phyloP scores from a whole-genome alignment of 2,888 invertebrate genomes.

The Alloplasta piceator region DNA sequence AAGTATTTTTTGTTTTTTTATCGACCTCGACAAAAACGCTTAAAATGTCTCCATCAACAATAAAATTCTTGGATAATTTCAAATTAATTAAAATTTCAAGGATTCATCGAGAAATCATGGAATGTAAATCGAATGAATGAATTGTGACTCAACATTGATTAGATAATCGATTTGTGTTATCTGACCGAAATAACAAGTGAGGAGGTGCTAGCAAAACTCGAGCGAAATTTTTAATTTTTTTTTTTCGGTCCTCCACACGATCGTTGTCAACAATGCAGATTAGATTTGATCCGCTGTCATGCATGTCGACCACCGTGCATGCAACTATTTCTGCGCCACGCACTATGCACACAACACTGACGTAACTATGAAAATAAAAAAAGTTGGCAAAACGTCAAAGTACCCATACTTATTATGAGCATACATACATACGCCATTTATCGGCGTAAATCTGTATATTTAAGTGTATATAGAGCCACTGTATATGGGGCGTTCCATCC shows the following conservation, averaged over 20 bases:
- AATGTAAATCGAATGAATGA: too few relatives aligned
- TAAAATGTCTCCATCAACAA: too few relatives aligned
- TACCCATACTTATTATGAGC: slow-evolving; percentile 4
- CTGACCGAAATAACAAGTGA: neutral
- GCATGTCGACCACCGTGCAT: slow-evolving; percentile 30
- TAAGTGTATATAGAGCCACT: neutral
- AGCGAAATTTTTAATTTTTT: slow-evolving; percentile 27
- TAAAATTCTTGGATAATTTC: too few relatives aligned
- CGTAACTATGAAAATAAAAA: slow-evolving; percentile 35
- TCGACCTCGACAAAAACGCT: too few relatives aligned
- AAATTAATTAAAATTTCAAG: too few relatives aligned
- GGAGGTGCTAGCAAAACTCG: neutral
- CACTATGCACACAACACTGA: slow-evolving; percentile 36
- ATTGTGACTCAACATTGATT: neutral
- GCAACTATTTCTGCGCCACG: slow-evolving; percentile 44
- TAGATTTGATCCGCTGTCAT: slow-evolving; percentile 30
- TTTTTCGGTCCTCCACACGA: neutral
- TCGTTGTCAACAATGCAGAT: slow-evolving; percentile 7
- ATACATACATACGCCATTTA: slow-evolving; percentile 1
- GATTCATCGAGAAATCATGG: too few relatives aligned
- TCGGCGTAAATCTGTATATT: neutral
- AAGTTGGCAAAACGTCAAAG: slow-evolving; percentile 28
- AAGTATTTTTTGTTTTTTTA: too few relatives aligned
- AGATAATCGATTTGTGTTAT: neutral
- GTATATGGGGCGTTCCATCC: too few relatives aligned